Conservation (phyloP, 2,888 invertebrate species). For the Eurytoma adleriae region DNA sequence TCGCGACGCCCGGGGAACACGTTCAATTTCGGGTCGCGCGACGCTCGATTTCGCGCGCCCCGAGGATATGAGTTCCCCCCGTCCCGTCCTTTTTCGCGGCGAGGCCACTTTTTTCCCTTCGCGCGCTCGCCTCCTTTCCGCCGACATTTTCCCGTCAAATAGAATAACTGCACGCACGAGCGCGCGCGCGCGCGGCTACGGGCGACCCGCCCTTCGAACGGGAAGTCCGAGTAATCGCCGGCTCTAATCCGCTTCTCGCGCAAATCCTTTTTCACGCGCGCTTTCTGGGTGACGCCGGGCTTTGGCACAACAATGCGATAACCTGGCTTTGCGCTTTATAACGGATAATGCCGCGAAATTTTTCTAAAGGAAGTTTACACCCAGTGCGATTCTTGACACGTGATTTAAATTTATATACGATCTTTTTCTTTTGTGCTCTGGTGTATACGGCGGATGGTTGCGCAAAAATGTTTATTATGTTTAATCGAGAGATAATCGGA, state of each 20-base stretch:
- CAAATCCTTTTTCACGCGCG: not conserved
- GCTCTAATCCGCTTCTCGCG: not conserved
- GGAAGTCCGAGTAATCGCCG: not conserved
- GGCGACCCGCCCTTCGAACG: too few species aligned
- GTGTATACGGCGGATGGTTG: too few species aligned
- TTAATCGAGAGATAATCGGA: too few species aligned
- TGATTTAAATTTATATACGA: too few species aligned
- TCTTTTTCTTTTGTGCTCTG: too few species aligned
- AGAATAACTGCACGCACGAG: slow-evolving; percentile 20
- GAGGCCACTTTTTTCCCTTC: not conserved
- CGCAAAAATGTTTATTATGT: too few species aligned
- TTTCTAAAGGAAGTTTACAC: too few species aligned
- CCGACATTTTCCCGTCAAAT: slow-evolving; percentile 30
- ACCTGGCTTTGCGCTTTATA: too few species aligned
- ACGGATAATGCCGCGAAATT: too few species aligned
- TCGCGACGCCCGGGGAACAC: not conserved
- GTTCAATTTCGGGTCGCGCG: slow-evolving; percentile 39
- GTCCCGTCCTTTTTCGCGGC: not conserved
- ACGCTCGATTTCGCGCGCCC: slow-evolving; percentile 25
- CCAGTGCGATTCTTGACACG: too few species aligned
- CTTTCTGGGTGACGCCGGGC: not conserved
- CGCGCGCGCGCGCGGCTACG: not conserved
- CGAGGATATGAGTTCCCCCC: slow-evolving; percentile 22
- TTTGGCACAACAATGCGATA: not conserved
- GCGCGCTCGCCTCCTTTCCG: not conserved